Evolutionary conservation across 2,888 invertebrate genomes (phyloP).

Genomic region (Cacoxenus indagator): DNA sequence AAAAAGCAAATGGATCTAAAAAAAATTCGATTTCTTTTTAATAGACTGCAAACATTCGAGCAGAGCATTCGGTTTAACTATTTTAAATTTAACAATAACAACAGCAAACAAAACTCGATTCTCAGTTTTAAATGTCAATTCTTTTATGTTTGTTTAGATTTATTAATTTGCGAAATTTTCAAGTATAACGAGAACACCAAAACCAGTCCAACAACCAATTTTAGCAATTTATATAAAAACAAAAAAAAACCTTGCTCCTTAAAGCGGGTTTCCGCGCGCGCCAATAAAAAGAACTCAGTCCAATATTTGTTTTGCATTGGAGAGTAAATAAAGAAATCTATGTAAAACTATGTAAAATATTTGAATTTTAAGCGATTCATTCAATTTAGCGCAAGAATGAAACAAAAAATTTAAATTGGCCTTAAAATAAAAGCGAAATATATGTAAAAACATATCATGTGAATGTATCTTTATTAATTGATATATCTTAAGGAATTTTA

Average conservation of each 20-base stretch:
- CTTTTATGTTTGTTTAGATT: background rate
- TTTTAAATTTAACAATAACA: no score
- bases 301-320: background rate
- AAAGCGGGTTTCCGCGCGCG: background rate
- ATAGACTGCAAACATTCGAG: no score
- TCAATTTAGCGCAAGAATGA: background rate
- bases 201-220: background rate
- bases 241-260: background rate
- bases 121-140: background rate
- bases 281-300: background rate
- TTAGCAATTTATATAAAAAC: background rate
- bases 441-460: background rate
- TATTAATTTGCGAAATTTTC: background rate
- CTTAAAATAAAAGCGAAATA: slow-evolving; percentile 15
- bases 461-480: background rate
- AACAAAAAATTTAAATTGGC: slow-evolving; percentile 6
- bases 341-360: background rate
- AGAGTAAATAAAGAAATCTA: background rate
- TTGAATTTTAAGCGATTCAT: background rate
- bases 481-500: no score
- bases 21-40: no score
- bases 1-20: no score
- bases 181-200: background rate
- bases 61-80: no score
- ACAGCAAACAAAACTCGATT: background rate